These are phyloP conservation scores for Aethes cnicana DNA, from an alignment of 2,888 invertebrate genomes.

Conservation along the genomic window DNA sequence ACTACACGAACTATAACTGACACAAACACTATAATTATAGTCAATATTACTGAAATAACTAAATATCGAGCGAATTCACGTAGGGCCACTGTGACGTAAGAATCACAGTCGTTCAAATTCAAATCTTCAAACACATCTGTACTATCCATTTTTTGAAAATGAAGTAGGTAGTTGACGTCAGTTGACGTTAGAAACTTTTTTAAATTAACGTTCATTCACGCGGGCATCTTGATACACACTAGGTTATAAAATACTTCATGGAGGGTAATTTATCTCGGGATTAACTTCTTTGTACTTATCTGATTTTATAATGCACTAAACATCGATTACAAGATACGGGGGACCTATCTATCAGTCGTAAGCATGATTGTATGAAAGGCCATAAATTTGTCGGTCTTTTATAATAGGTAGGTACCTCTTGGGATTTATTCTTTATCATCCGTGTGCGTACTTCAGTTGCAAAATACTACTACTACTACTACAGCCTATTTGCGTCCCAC, in stretches of 20 bases:
- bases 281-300: constrained; percentile 20
- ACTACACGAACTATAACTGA: constrained; percentile 7
- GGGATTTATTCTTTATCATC: constrained; percentile 1
- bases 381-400: background rate
- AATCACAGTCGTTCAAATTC: background rate
- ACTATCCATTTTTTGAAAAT: constrained; percentile 1
- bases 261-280: constrained; percentile 17
- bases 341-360: too few relatives aligned
- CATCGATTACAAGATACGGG: background rate
- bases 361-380: too few relatives aligned
- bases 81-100: background rate
- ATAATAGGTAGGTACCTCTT: background rate
- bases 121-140: background rate
- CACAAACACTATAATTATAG: constrained; percentile 1
- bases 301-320: background rate
- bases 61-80: constrained; percentile 14
- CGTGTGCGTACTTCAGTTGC: background rate
- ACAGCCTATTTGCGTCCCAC: too few relatives aligned
- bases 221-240: constrained; percentile 5
- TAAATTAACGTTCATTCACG: constrained; percentile 1
- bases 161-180: too few relatives aligned
- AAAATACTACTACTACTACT: too few relatives aligned
- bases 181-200: background rate
- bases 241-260: background rate
- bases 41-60: background rate